Evolutionary conservation across 2,797 vertebrate species (phyloP).

Genomic region (Acridotheres tristis): DNA sequence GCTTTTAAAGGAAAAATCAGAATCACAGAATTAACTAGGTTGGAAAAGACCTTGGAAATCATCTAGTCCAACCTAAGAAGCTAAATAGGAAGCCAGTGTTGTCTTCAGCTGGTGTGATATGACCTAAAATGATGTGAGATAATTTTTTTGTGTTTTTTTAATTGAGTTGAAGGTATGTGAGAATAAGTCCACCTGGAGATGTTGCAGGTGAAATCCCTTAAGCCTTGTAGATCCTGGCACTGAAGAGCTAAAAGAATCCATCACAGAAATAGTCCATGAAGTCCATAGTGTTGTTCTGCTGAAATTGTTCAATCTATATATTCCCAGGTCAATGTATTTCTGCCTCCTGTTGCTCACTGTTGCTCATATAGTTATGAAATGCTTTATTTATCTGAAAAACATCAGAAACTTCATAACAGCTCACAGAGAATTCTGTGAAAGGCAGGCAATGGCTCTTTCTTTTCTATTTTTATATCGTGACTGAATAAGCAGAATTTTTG

Average conservation of each 20-base stretch:
- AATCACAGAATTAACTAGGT: background rate
- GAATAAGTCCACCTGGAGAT: background rate
- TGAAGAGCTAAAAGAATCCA: background rate
- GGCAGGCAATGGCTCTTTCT: background rate
- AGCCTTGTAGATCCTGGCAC: background rate
- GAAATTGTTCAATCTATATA: background rate
- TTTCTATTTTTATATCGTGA: background rate
- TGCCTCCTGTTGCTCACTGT: background rate
- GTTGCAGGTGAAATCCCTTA: background rate
- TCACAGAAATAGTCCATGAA: background rate
- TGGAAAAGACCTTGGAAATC: background rate
- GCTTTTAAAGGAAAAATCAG: background rate
- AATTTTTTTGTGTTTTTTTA: background rate
- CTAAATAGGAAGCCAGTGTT: background rate
- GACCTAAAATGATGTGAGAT: background rate
- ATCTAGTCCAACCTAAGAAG: background rate
- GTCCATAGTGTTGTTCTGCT: background rate
- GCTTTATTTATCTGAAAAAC: background rate
- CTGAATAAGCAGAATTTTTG: conserved; percentile 2
- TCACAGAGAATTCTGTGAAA: background rate
- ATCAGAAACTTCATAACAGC: background rate
- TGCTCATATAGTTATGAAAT: background rate
- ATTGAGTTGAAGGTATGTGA: background rate
- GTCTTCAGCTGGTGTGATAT: background rate
- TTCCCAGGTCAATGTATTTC: background rate